Base-by-base conservation (phyloP, 2,797 vertebrate species). In the Aselliscus stoliczkanus region DNA sequence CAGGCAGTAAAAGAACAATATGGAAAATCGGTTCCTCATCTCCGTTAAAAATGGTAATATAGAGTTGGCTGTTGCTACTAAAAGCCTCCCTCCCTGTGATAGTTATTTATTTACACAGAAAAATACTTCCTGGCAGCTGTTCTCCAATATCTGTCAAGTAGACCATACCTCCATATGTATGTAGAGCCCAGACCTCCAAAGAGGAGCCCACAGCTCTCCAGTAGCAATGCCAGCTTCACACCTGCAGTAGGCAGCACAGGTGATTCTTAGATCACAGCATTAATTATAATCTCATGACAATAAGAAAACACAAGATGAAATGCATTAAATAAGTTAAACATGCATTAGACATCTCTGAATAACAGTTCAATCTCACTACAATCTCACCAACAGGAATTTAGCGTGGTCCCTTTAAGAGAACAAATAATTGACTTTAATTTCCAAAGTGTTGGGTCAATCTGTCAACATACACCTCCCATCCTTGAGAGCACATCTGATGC, bases 101-200 rank as follows among this genome's bases (percentile, higher is more conserved):
- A 99, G 98, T 98, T 98, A 96, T 98, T 98, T 98, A 98, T 98
- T 98, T 99, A 99, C 98, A 99, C 99, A 99, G 98, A 99, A 99
- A 97, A 99, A 98, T 98, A 98, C 98, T 98, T 98, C 98, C 98
- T 97, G 98, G 98, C 98, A 98, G 98, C 98, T 97, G 93, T 97
- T 97, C 96, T 95, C 97, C 97, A 97, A 97, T 96, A 88, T 93
- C 47, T 50, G 15, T 96, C 90, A 89, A 58, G 96, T 89, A 87
- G 70, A 96, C 97, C 95, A 97, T 98, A 97, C 98, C 98, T 98
- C 98, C 98, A 62, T 62, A 62, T 29, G 82, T 88, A 90, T 81
- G 94, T 94, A 96, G 98, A 98, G 98, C 98, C 98, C 97, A 25
- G 27, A 12, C 52, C 84, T 23, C 72, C 23, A 97, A 96, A 98